These are phyloP conservation scores for Phycodurus eques DNA, from an alignment of 2,113 vertebrate species.

Conservation along the genomic window DNA sequence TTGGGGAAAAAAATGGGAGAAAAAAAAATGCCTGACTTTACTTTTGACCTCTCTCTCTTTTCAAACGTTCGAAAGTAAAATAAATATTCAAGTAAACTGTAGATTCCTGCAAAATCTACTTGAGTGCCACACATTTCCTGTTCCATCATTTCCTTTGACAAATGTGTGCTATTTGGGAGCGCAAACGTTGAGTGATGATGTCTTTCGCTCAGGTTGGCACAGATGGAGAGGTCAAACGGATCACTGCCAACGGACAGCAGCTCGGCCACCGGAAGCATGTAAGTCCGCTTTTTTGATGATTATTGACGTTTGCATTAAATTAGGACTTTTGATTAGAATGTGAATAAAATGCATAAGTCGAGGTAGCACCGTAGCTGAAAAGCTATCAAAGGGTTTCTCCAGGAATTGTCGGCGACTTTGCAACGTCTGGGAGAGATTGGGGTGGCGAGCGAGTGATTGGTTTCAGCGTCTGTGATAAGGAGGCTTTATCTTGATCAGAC, in stretches of 20 bases:
- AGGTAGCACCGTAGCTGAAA: not conserved
- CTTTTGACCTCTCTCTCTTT: not conserved
- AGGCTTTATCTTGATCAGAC: conserved; percentile 40
- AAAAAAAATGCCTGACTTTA: too few species aligned
- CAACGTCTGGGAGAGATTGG: conserved; percentile 15
- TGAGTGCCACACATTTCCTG: not conserved
- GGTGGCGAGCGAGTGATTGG: conserved; percentile 39
- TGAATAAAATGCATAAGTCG: not conserved
- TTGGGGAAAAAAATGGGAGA: too few species aligned
- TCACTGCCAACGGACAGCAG: conserved; percentile 94
- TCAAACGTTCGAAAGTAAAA: not conserved
- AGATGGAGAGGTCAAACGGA: conserved; percentile 94
- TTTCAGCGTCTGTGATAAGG: conserved; percentile 40
- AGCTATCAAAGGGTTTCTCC: not conserved
- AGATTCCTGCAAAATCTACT: not conserved
- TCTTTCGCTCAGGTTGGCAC: conserved; percentile 81
- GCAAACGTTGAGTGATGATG: not conserved
- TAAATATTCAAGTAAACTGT: not conserved
- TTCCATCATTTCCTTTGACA: not conserved
- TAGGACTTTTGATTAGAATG: too few species aligned
- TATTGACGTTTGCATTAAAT: not conserved
- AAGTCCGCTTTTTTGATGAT: conserved; percentile 65
- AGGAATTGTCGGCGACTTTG: conserved; percentile 1
- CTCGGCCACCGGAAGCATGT: conserved; percentile 96
- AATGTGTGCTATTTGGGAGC: not conserved